Base-by-base conservation (phyloP, 2,888 invertebrate genomes). In the Scaptomyza reducta region DNA sequence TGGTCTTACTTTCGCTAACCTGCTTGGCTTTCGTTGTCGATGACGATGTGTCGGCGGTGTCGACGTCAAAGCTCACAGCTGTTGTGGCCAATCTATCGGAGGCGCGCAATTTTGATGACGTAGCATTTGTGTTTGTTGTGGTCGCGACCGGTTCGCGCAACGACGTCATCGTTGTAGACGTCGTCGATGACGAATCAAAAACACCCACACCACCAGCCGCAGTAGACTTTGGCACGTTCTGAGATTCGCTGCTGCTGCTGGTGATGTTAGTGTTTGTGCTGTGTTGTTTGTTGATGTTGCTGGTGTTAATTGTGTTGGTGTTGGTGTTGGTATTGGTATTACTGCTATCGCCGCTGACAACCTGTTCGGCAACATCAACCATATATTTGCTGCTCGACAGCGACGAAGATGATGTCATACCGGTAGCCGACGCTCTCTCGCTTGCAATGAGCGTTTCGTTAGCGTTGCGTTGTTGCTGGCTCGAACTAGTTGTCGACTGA, bases 331-430 rank as follows among this genome's bases (percentile, higher is more conserved):
- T 69, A 42, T 54, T 69, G 65, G 47, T 81, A 77, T 51, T 79
- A 62, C 55, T 74, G 53, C 61, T 79, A 55, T 65, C 71, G 55
- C 70, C 70, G 70, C 70, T 73, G 70, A 73, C 85, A 87, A 80
- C 84, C 84, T 80, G 85, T 77, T 84, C 84, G 61, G 69, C 70
- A 57, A 74, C 64, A 77, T 67, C 73, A 51, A 62, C 64, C 33
- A 35, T 35, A 56, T 73, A 68, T 63, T 73, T 73, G 60, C 69
- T 77, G 71, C 58, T 83, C 70, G 84, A 73, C 71, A 64, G n/a
- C 49, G 49, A 67, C 46, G 77, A 67, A 44, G 87, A 79, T 88
- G 90, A 90, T 87, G 90, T 90, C 87, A 90, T 86, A 82, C 89
- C 89, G 76, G 83, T 85, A 72, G 84, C 83, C 76, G 25, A 44